A percentile compares a stretch with the other conserved stretches of the same genome.
Evolutionary conservation across 2,888 invertebrate genomes (phyloP).

Genomic region (Horisme vitalbata): DNA sequence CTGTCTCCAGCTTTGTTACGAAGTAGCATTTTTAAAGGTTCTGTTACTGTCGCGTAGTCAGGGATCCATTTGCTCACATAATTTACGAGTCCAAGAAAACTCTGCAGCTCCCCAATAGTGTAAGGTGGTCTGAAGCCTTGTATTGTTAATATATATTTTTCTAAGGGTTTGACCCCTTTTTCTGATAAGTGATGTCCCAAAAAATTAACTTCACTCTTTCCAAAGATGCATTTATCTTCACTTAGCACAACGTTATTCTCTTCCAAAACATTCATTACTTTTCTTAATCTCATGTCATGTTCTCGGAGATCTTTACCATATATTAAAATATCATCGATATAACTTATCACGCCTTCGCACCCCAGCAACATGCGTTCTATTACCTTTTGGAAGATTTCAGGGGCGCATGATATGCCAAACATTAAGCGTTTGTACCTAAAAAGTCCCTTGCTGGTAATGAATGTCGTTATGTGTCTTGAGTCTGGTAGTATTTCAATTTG

Average conservation of each 20-base stretch:
- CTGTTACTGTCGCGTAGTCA: not conserved
- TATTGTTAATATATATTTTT: not conserved
- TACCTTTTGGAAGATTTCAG: not conserved
- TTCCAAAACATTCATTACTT: not conserved
- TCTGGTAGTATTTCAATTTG: slow-evolving; percentile 11
- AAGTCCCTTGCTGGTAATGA: slow-evolving; percentile 1
- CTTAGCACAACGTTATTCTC: not conserved
- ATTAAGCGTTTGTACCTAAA: slow-evolving; percentile 17
- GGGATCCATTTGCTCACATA: not conserved
- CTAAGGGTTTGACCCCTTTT: not conserved
- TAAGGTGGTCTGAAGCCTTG: not conserved
- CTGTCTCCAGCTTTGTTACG: not conserved
- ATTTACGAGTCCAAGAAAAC: not conserved
- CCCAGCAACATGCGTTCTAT: not conserved
- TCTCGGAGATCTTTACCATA: not conserved
- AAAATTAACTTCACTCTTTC: not conserved
- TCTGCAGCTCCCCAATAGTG: not conserved
- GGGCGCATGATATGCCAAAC: slow-evolving; percentile 21
- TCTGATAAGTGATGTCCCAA: not conserved
- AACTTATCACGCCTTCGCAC: not conserved
- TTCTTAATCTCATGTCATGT: not conserved
- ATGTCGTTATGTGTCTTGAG: slow-evolving; percentile 10
- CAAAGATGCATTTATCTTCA: not conserved
- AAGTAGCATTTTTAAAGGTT: not conserved
- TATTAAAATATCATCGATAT: not conserved